Evolutionary conservation across 2,888 invertebrate species (phyloP).

Genomic region (Leptinotarsa haldemani): DNA sequence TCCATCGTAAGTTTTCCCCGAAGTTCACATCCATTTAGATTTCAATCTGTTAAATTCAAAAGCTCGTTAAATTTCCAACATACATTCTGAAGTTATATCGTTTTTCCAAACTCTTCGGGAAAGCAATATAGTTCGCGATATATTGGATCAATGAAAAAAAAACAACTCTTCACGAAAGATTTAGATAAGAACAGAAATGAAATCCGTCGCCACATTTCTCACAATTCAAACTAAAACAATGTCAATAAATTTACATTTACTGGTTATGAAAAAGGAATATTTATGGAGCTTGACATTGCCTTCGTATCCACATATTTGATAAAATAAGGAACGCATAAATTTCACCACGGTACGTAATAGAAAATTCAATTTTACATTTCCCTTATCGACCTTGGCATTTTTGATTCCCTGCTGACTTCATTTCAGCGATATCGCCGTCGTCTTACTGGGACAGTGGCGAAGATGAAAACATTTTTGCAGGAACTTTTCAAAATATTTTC

Average conservation of each 20-base stretch:
- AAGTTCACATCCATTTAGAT: background rate
- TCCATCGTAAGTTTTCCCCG: too few relatives aligned
- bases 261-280: conserved; percentile 32
- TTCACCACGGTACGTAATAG: conserved; percentile 29
- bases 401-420: conserved; percentile 16
- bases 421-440: conserved; percentile 1
- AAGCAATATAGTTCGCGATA: background rate
- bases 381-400: conserved; percentile 24
- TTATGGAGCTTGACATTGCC: conserved; percentile 32
- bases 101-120: background rate
- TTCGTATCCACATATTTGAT: conserved; percentile 36
- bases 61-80: background rate
- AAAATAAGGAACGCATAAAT: conserved; percentile 36
- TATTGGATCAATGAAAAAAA: background rate
- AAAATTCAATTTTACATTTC: conserved; percentile 29
- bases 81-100: background rate
- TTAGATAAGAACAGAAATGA: conserved; percentile 23
- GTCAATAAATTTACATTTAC: conserved; percentile 37
- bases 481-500: background rate
- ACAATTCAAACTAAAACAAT: conserved; percentile 32
- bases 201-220: conserved; percentile 32
- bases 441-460: background rate
- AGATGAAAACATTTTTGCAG: background rate
- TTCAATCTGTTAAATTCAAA: background rate
- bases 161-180: conserved; percentile 12